Base-by-base conservation (phyloP, 2,888 invertebrate genomes). In the Ametastegia equiseti region DNA sequence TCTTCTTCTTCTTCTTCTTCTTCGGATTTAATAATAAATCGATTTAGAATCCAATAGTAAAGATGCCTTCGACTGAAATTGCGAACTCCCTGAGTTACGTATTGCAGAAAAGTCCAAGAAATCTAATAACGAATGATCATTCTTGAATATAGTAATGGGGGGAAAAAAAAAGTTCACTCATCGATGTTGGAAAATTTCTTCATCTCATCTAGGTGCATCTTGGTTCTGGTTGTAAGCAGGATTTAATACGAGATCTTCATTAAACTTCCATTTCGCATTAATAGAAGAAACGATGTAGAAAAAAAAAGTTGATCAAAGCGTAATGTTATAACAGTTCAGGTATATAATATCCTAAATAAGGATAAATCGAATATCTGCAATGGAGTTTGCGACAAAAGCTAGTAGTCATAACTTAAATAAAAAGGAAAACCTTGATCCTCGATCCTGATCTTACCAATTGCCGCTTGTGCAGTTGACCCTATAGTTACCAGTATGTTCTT, bases 401-500 rank as follows among this genome's bases (percentile, higher is more conserved):
- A 23, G 23, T 30, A 63, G 67, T 39, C 36, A 36, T 67, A 67
- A 39, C 42, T 71, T n/a, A n/a, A 67, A 67, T 39, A 19, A 36
- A 33, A 19, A 36, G 65, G n/a, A n/a, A n/a, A n/a, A n/a, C n/a
- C n/a, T n/a, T n/a, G 65, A 67, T 67, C 65, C 19, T 39, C 60
- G n/a, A n/a, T 30, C 30, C 60, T 60, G 27, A 67, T n/a, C n/a
- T n/a, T 67, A 39, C 65, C 65, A 67, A 67, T 67, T 67, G 65
- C 65, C 65, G 65, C 65, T 67, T 39, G 65, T n/a, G n/a, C n/a
- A n/a, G n/a, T 67, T 65, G 65, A 67, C 65, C 65, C 65, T 67
- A 36, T 60, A 15, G 30, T 5, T n/a, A n/a, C n/a, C 60, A 60
- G 60, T 30, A 30, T 30, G 60, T 60, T 60, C 60, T 30, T 60